Base-by-base conservation (phyloP, 2,888 invertebrate genomes). In the Boloria euphrosyne region DNA sequence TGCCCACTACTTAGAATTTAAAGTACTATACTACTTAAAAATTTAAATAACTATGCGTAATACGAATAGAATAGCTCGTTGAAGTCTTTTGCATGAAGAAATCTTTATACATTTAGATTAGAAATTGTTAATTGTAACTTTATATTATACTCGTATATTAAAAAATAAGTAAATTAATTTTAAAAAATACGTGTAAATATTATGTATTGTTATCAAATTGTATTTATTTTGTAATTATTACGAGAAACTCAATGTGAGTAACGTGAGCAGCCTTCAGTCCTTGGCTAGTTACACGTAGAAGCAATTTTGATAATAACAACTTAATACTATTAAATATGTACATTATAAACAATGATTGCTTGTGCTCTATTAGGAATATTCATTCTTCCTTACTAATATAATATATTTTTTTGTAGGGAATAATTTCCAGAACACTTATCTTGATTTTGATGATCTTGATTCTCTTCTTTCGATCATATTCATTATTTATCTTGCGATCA, bases 251-350 rank as follows among this genome's bases (percentile, higher is more conserved):
- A 16, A 59, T 49, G 31, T 3, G 17, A 27, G 38, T 59, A 31
- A 49, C 47, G 18, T 44, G 46, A 27, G 27, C 47, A 47, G 31
- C 49, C 38, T 55, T 49, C 38, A 47, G n/a, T 57, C n/a, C 43
- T 50, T 18, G n/a, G 58, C 47, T 58, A 50, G 17, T 13, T n/a
- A 31, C 53, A 62, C 16, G 52, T 44, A 61, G 16, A 44, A 62
- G 50, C 50, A 7, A 44, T 44, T 50, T 50, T 63, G 43, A 22
- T 63, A 43, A 16, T 43, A 63, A 18, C 55, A 16, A n/a, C 38
- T 50, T 49, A 22, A 63, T 63, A 38, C 49, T 62, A 44, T 57
- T 54, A 62, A 53, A 54, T 31, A n/a, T n/a, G n/a, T n/a, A 27
- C 47, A 14, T 14, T 62, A 18, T 47, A 46, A 7, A 38, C 31